Percentiles rank a stretch among this genome's conserved stretches.
Evolutionary conservation across 2,113 vertebrate genomes (phyloP).

Genomic region (Elachura formosa): DNA sequence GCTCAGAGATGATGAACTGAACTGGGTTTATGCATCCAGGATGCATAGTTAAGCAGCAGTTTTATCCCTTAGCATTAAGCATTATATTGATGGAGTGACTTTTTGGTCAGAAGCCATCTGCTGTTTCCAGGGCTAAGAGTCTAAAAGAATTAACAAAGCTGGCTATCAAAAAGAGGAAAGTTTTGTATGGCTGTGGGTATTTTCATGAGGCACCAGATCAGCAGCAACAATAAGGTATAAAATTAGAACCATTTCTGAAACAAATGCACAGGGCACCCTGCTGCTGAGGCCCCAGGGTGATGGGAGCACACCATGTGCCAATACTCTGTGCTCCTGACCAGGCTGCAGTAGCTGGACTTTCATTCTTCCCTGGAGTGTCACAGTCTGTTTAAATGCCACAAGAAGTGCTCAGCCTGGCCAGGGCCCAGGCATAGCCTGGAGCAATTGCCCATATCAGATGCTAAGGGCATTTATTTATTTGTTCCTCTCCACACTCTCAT

Average conservation of each 20-base stretch:
- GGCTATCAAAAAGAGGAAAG: neutral
- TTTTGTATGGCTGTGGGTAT: neutral
- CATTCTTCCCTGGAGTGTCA: neutral
- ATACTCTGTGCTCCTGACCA: neutral
- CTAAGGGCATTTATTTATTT: neutral
- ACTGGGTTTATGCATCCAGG: neutral
- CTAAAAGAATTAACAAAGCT: conserved; percentile 31
- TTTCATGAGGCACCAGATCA: neutral
- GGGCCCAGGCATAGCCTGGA: neutral
- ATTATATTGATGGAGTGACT: conserved; percentile 40
- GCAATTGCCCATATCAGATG: rapidly evolving
- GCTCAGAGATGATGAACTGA: conserved; percentile 34
- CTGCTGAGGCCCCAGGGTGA: neutral
- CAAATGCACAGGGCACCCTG: neutral
- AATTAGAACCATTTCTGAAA: neutral
- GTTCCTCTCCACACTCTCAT: neutral
- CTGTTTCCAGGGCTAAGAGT: neutral
- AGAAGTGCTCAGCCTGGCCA: neutral
- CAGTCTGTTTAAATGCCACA: neutral
- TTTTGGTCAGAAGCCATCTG: conserved; percentile 55
- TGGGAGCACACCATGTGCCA: rapidly evolving
- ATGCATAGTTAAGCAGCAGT: conserved; percentile 3
- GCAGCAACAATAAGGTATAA: neutral
- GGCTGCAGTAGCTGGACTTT: neutral
- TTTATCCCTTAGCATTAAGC: conserved; percentile 23